A percentile compares a stretch with the other conserved stretches of the same genome.
These are phyloP conservation scores for Onchidella celtica DNA, from an alignment of 2,888 invertebrate genomes.

Conservation along the genomic window DNA sequence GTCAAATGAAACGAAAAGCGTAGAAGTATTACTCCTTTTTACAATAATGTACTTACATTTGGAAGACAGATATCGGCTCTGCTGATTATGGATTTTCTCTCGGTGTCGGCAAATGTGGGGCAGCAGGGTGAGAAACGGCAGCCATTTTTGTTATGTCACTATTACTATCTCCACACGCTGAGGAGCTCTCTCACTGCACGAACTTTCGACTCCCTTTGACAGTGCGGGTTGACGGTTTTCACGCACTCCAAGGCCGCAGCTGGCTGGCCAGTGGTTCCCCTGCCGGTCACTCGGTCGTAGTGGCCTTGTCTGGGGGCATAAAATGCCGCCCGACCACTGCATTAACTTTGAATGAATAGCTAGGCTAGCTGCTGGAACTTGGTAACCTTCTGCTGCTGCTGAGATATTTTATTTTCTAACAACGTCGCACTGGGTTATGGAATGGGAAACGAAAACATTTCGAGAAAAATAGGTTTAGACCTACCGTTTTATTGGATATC, in stretches of 20 bases:
- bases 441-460: too few species aligned
- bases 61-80: not conserved
- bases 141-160: constrained; percentile 42
- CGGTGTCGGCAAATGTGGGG: constrained; percentile 17
- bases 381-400: too few species aligned
- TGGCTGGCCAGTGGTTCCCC: not conserved
- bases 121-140: constrained; percentile 33
- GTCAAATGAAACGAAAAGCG: constrained; percentile 41
- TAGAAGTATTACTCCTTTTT: not conserved
- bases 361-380: too few species aligned
- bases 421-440: too few species aligned
- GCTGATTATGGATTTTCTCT: constrained; percentile 37
- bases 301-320: not conserved
- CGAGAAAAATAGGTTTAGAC: too few species aligned
- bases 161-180: constrained; percentile 35
- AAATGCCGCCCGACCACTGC: too few species aligned
- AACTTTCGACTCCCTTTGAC: not conserved
- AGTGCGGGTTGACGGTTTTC: not conserved
- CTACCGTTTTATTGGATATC: too few species aligned
- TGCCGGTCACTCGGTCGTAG: not conserved
- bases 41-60: constrained; percentile 23
- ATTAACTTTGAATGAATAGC: too few species aligned
- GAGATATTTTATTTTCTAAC: too few species aligned
- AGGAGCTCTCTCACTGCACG: constrained; percentile 22
- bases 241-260: constrained; percentile 4